phyloP scores from a whole-genome alignment of 2,113 vertebrate species.

The Orientallactaga bullata region DNA sequence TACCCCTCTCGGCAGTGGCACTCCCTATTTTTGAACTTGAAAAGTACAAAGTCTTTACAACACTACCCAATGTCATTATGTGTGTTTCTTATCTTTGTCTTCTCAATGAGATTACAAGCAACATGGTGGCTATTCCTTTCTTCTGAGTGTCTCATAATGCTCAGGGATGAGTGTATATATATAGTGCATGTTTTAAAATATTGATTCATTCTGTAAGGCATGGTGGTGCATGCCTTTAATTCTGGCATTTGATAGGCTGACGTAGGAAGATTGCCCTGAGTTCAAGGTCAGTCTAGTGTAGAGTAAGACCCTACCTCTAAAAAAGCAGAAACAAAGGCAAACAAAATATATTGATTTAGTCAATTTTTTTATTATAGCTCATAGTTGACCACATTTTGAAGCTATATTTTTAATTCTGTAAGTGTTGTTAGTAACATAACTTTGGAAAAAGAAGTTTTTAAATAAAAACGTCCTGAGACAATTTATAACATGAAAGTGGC shows the following conservation, averaged over 20 bases:
- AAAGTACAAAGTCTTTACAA: neutral
- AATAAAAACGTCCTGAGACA: slow-evolving; percentile 7
- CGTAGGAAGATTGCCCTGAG: no score
- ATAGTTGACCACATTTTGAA: neutral
- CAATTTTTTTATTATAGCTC: slow-evolving; percentile 38
- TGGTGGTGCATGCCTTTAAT: no score
- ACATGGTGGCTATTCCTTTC: neutral
- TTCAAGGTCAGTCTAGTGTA: no score
- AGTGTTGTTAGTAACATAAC: neutral
- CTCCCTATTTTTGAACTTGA: neutral
- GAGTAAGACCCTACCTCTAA: no score
- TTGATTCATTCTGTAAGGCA: neutral
- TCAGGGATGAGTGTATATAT: neutral
- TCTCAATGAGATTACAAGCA: slow-evolving; percentile 27
- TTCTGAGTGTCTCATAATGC: neutral
- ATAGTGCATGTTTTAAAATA: neutral
- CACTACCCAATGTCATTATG: neutral
- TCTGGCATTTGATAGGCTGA: no score
- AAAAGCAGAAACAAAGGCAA: no score
- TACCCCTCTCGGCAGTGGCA: neutral
- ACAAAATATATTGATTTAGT: neutral
- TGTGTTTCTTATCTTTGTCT: slow-evolving; percentile 42
- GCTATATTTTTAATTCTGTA: slow-evolving; percentile 37
- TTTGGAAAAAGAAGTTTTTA: neutral
- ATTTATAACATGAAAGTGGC: slow-evolving; percentile 27